Conservation (phyloP, 2,113 vertebrate genomes). For the Neofelis nebulosa region DNA sequence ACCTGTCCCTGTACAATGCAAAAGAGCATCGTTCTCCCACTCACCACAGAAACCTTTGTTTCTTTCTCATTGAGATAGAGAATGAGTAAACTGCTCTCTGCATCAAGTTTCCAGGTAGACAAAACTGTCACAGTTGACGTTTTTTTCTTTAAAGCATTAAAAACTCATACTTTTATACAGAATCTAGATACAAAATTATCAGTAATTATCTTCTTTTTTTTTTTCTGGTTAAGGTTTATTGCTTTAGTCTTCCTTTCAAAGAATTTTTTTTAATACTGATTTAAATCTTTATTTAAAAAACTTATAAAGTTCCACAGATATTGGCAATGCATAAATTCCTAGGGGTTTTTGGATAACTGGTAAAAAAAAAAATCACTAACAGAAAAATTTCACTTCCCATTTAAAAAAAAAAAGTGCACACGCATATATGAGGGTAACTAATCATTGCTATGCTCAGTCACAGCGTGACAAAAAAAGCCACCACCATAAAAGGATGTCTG, state of each 20-base stretch:
- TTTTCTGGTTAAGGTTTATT: background rate
- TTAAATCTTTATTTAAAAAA: slow-evolving; percentile 61
- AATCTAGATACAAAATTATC: background rate
- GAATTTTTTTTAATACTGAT: slow-evolving; percentile 12
- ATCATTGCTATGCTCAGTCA: slow-evolving; percentile 59
- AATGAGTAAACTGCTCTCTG: background rate
- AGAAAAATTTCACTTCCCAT: slow-evolving; percentile 86
- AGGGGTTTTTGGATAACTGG: slow-evolving; percentile 53
- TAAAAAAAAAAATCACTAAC: slow-evolving; percentile 71
- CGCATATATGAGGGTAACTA: slow-evolving; percentile 57
- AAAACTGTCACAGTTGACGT: background rate
- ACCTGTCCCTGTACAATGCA: background rate
- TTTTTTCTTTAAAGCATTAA: background rate
- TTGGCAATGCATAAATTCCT: slow-evolving; percentile 55
- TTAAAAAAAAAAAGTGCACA: slow-evolving; percentile 68
- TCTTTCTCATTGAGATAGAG: background rate
- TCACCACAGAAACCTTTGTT: background rate
- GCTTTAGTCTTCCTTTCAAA: slow-evolving; percentile 27
- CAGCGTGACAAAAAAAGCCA: slow-evolving; percentile 69
- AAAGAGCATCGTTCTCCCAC: background rate
- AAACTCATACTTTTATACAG: background rate
- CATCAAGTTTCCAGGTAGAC: background rate
- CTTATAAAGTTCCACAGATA: slow-evolving; percentile 78
- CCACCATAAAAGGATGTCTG: slow-evolving; percentile 81
- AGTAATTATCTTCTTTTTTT: background rate